Conservation (phyloP, 1,140 invertebrate species). For the Melipona quadrifasciata region DNA sequence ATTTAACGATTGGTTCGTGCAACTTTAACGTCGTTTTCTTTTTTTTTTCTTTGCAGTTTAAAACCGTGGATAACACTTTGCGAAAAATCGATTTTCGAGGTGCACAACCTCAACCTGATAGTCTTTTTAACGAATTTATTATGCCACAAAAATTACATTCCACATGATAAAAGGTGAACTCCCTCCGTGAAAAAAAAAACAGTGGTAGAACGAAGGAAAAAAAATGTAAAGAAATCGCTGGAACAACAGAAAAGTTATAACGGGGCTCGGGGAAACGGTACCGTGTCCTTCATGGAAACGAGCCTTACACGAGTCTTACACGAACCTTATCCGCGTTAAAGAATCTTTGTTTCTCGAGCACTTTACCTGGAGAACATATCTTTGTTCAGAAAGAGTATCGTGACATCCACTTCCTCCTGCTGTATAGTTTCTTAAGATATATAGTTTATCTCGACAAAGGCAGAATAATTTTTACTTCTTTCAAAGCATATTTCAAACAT, state of each 20-base stretch:
- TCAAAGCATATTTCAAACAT: not conserved
- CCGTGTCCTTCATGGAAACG: constrained; percentile 69
- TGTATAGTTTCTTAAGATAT: too few species aligned
- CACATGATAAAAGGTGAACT: too few species aligned
- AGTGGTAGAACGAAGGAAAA: not conserved
- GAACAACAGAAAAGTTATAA: constrained; percentile 65
- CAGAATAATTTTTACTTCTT: not conserved
- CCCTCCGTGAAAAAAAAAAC: not conserved
- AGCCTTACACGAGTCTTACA: constrained; percentile 55
- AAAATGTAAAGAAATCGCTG: constrained; percentile 20
- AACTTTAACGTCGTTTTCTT: constrained; percentile 19
- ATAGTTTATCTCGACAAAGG: not conserved
- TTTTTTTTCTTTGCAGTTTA: constrained; percentile 38
- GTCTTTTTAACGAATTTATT: not conserved
- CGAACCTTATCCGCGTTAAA: too few species aligned
- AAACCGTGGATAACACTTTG: constrained; percentile 17
- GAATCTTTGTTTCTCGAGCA: constrained; percentile 14
- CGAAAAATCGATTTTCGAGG: not conserved
- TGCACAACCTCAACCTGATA: not conserved
- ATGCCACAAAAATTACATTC: not conserved
- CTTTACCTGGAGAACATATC: constrained; percentile 13
- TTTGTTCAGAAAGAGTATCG: constrained; percentile 6
- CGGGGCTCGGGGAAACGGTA: constrained; percentile 63
- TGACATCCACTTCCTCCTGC: not conserved
- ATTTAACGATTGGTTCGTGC: constrained; percentile 68